Conservation (phyloP, 2,888 invertebrate species). For the Philaethria dido region DNA sequence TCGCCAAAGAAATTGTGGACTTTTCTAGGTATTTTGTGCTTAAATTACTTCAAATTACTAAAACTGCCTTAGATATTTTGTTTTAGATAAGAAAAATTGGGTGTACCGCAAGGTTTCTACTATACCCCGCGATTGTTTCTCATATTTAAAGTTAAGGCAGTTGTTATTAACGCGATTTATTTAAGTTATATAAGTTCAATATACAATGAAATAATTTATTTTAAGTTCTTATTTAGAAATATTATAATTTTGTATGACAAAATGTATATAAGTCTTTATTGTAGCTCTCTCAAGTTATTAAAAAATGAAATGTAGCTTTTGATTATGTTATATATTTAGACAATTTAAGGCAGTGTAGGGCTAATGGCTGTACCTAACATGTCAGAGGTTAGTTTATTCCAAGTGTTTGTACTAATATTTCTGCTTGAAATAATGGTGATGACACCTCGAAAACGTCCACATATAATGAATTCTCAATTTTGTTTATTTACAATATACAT, state of each 20-base stretch:
- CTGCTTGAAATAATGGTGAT: background rate
- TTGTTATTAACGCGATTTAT: conserved; percentile 6
- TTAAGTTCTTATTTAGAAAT: conserved; percentile 25
- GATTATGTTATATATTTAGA: conserved; percentile 8
- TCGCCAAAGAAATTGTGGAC: conserved; percentile 68
- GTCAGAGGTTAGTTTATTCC: conserved; percentile 1
- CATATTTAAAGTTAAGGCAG: conserved; percentile 6
- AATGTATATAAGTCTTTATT: conserved; percentile 22
- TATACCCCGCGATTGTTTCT: background rate
- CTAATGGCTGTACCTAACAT: background rate
- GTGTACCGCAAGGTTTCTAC: conserved; percentile 2
- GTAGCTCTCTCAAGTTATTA: conserved; percentile 5
- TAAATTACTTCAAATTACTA: conserved; percentile 25
- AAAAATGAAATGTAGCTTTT: conserved; percentile 9
- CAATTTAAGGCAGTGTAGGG: background rate
- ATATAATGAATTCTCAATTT: conserved; percentile 41
- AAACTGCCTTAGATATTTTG: conserved; percentile 23
- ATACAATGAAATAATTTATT: conserved; percentile 27
- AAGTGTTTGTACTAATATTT: background rate
- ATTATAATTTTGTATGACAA: conserved; percentile 24
- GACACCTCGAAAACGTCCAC: conserved; percentile 41
- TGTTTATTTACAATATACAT: conserved; percentile 41
- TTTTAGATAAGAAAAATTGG: conserved; percentile 1
- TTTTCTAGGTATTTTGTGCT: conserved; percentile 53
- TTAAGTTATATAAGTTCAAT: conserved; percentile 28